phyloP scores from a whole-genome alignment of 1,140 invertebrate genomes.

The Vanessa atalanta region DNA sequence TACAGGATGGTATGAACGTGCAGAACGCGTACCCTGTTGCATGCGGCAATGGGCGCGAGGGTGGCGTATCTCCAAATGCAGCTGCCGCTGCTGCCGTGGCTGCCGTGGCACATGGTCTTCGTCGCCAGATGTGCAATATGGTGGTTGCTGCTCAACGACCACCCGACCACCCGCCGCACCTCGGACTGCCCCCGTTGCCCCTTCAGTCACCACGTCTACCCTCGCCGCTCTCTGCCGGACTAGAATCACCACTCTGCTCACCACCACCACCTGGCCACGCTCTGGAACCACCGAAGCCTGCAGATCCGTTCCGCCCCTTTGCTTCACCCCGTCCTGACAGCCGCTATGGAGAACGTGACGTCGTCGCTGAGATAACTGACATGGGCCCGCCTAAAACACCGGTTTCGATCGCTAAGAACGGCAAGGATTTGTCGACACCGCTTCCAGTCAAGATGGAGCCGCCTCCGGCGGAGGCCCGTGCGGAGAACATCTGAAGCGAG shows the following conservation, averaged over 20 bases:
- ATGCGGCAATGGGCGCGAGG: slow-evolving; percentile 82
- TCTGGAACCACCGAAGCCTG: slow-evolving; percentile 69
- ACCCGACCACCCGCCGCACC: slow-evolving; percentile 65
- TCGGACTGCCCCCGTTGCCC: slow-evolving; percentile 63
- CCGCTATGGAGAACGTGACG: slow-evolving; percentile 67
- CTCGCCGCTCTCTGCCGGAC: slow-evolving; percentile 67
- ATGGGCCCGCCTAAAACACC: slow-evolving; percentile 74
- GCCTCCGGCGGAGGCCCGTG: slow-evolving; percentile 58
- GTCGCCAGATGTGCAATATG: slow-evolving; percentile 79
- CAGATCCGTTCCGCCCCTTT: slow-evolving; percentile 76
- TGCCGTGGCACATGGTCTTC: slow-evolving; percentile 85
- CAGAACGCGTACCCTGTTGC: slow-evolving; percentile 75
- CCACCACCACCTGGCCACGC: slow-evolving; percentile 73
- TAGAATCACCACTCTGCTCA: slow-evolving; percentile 74
- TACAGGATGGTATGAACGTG: slow-evolving; percentile 54
- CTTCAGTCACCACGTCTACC: slow-evolving; percentile 70
- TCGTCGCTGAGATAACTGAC: slow-evolving; percentile 59
- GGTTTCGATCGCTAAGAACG: slow-evolving; percentile 60
- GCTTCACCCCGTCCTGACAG: slow-evolving; percentile 69
- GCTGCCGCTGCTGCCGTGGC: slow-evolving; percentile 88
- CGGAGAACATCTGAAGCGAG: slow-evolving; percentile 75
- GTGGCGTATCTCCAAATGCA: slow-evolving; percentile 84
- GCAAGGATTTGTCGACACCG: slow-evolving; percentile 63
- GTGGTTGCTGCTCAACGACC: slow-evolving; percentile 73
- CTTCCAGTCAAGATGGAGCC: slow-evolving; percentile 70